Evolutionary conservation across 2,113 vertebrate genomes (phyloP), one percentile per base, ranked within the genome.

Genomic region (Brevimyrus niger): DNA sequence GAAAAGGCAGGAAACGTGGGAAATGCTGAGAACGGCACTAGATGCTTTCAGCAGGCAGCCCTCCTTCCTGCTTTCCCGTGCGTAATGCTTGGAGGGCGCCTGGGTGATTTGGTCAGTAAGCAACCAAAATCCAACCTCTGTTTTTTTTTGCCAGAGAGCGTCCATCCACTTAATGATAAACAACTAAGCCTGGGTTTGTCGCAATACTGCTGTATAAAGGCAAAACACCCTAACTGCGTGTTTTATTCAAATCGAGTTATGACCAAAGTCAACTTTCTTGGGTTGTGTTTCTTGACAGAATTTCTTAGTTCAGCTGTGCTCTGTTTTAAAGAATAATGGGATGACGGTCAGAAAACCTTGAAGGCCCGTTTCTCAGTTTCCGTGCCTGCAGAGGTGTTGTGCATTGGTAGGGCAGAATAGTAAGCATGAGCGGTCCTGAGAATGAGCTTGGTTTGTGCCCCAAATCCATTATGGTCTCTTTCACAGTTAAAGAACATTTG

Each of bases 1-100:
- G 55, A 50, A 53, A 35, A 44, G 85, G 46, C 89, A 90, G 89
- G 89, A 90, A 80, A 27, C 38, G 2, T 27, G n/a, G 82, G 58
- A 73, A 55, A 82, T 80, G 47, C 65, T 90, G 61, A 80, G 61
- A 89, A 38, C 47, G 27, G 13, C 80, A 55, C 27, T 27, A 80
- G 27, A 42, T 53, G 27, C 47, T 80, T 15, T 51, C 61, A 90
- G 44, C 82, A 47, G 42, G 17, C 38, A 9, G 6, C 80, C 21
- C 80, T 83, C 17, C 3, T 82, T 82, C 35, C 38, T 4, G 19
- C 35, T 44, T 83, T 46, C 82, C 82, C 2, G 23, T 7, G n/a
- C n/a, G 15, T 47, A 31, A 51, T 65, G 21, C 76, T 9, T 73
- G 42, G n/a, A 42, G 17, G 69, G 35, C 6, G 15, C 2, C 13